Evolutionary conservation across 2,113 vertebrate genomes (phyloP), one percentile per base, ranked within the genome.

Genomic region (Pogonocichla stellata): DNA sequence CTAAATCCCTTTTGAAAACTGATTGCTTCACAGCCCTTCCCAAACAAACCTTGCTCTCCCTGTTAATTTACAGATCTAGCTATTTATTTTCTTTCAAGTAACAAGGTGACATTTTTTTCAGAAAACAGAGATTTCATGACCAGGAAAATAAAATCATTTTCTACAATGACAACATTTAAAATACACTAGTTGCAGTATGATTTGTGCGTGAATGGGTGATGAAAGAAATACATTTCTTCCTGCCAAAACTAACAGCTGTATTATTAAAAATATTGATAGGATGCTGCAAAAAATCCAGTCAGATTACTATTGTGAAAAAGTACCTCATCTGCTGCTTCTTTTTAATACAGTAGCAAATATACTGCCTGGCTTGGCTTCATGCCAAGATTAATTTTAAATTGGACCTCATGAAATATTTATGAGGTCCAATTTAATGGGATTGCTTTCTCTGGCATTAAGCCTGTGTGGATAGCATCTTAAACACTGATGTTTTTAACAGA

Each of bases 381-480:
- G 93, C 96, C 96, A 96, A 90, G 87, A 96, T 95, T 88, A 94
- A 96, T 94, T 92, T 96, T 96, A 96, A 93, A 85, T 58, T 95
- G 97, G 94, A 93, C 94, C 96, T 92, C 48, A 95, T 97, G 87
- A 97, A 97, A 96, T 96, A 98, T 97, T 97, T 96, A 95, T 96
- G 94, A 97, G 97, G 94, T 92, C 86, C 95, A 88, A 93, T 91
- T 93, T 97, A 96, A 97, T 97, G 94, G 92, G 93, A 88, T 97
- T 93, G 95, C 96, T 96, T 97, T 95, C 88, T 93, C 94, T 91
- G 97, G 96, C 97, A 95, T 87, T 83, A 92, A 57, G 97, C 95
- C 97, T 97, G 94, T 94, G 91, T 92, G 93, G 88, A 92, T 96
- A 96, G 96, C 96, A 97, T 97, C 95, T 96, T 94, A 96, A 96